Conservation (phyloP, 2,888 invertebrate genomes). For the Leptopilina myrica region DNA sequence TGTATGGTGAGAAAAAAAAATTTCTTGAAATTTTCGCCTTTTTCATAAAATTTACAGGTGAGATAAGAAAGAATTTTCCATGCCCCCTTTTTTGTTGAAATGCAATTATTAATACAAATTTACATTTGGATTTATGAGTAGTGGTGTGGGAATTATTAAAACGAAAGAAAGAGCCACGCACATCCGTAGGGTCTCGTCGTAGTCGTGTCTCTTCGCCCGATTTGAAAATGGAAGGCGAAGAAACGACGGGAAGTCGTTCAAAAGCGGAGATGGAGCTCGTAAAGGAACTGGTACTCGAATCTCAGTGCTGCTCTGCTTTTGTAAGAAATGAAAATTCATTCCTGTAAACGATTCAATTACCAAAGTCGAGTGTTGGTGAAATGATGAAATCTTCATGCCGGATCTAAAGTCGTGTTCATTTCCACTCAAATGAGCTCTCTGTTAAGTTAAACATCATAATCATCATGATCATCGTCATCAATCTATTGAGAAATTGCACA, state of each 20-base stretch:
- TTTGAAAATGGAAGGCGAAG: constrained; percentile 52
- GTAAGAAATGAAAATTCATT: constrained; percentile 54
- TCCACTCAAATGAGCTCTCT: constrained; percentile 46
- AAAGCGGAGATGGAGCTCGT: constrained; percentile 62
- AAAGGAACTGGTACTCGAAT: constrained; percentile 51
- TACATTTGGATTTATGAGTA: constrained; percentile 12
- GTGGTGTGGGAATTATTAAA: constrained; percentile 25
- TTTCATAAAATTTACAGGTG: too few species aligned
- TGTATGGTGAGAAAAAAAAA: too few species aligned
- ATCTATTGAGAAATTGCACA: too few species aligned
- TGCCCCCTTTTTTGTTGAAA: background rate
- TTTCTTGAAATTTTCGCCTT: too few species aligned
- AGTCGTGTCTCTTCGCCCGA: constrained; percentile 48
- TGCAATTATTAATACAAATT: constrained; percentile 5
- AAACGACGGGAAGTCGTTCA: constrained; percentile 61
- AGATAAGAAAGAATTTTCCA: background rate
- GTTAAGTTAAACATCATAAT: constrained; percentile 44
- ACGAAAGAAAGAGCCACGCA: constrained; percentile 50
- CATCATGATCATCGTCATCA: background rate
- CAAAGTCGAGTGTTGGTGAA: constrained; percentile 41
- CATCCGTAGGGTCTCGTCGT: constrained; percentile 53
- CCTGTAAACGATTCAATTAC: constrained; percentile 59
- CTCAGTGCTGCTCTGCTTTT: constrained; percentile 43
- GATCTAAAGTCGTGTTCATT: constrained; percentile 48
- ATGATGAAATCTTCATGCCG: constrained; percentile 45